Base-by-base conservation (phyloP, 2,888 invertebrate species). In the Ophion ellenae region DNA sequence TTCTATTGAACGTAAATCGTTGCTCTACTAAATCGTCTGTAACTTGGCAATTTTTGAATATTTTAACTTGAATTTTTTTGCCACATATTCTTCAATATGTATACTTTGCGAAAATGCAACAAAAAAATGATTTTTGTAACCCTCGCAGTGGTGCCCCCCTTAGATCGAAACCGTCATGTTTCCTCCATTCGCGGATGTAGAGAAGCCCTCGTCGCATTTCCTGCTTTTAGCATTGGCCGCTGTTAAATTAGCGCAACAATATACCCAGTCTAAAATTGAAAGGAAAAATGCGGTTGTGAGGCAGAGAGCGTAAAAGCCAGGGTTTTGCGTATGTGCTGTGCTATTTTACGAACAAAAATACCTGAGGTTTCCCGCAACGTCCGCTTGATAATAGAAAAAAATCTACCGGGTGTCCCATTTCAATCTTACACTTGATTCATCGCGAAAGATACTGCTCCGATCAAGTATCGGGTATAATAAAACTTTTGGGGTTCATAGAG, bases 351-450 rank as follows among this genome's bases (percentile, higher is more conserved):
- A 17, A 59, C 67, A 24, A 24, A 66, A 75, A 78, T 77, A 66
- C n/a, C 64, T 69, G 79, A 82, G 61, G 80, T 86, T 77, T 20
- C 81, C 87, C 81, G 79, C 83, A 88, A 86, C 81, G 76, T 86
- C 74, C 84, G 86, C 84, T 88, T 87, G 83, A 85, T 87, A 86
- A 85, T 76, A 83, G 28, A 47, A 32, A 73, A 17, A 70, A 28
- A 76, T 64, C 66, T 17, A 66, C 32, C 32, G 32, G 3, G 32
- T 32, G 32, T 32, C 4, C 4, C 32, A 32, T 32, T 32, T 32
- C 4, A 32, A 32, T 32, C 32, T 32, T 4, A 32, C 32, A 32
- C 32, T 4, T 32, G 32, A 32, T 32, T 32, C 4, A 32, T 4
- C 2, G 2, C 2, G 4, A 32, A 32, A 32, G 4, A 32, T 32